Evolutionary conservation across 2,797 vertebrate genomes (phyloP), one percentile per base, ranked within the genome.

Genomic region (Kryptolebias ocellatus): DNA sequence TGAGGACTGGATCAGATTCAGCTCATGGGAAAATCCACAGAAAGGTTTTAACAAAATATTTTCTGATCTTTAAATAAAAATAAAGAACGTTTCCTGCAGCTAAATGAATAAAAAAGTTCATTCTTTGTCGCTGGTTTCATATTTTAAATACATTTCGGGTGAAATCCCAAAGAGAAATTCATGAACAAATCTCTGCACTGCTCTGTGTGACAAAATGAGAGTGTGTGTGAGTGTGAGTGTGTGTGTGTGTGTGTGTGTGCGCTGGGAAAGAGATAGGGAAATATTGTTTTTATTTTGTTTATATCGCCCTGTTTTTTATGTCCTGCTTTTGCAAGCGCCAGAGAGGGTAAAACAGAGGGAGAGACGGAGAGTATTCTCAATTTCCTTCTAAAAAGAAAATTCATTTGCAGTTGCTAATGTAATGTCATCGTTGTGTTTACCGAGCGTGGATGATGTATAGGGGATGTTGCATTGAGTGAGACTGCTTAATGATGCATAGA

Each of bases 341-440:
- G 87, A 73, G 87, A 86, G 81, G 66, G 81, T 74, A 80, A 79
- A 85, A 89, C 84, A 85, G 86, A 86, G 87, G 76, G 90, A 90
- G 90, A 88, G 91, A 86, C 86, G 86, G 88, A 91, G 94, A 94
- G 94, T 94, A 96, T 96, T 96, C 95, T 96, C 96, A 96, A 96
- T 97, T 96, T 96, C 95, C 95, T 95, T 96, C 95, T 96, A 96
- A 96, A 96, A 97, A 96, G 95, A 96, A 96, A 97, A 97, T 96
- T 97, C 96, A 97, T 97, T 97, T 96, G 95, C 95, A 95, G 95
- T 95, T 95, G 94, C 96, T 97, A 97, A 97, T 97, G 96, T 96
- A 96, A 96, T 97, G 96, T 97, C 96, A 96, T 95, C 94, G 95
- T 95, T 96, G 95, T 96, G 96, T 96, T 96, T 96, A 96, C 95